Evolutionary conservation across 2,797 vertebrate species (phyloP), one percentile per base, ranked within the genome.

Genomic region (Helicolenus hilgendorfi): DNA sequence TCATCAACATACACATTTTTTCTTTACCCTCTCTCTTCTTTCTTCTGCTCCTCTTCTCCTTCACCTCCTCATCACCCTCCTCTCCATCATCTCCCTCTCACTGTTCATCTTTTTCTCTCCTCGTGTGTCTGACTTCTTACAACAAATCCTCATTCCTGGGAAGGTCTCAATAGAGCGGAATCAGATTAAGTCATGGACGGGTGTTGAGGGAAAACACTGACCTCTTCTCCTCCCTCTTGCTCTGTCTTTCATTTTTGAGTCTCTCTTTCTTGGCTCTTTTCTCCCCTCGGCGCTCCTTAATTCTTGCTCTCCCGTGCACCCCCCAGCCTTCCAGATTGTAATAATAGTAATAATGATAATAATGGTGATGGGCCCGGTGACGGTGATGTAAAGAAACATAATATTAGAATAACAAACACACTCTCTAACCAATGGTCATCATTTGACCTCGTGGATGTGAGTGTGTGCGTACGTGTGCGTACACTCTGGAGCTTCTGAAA

Each of bases 201-300:
- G 98, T 98, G 98, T 98, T 99, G 98, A 98, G 98, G 98, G 98
- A 99, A 99, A 99, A 99, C 96, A 94, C 97, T 98, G 98, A 99
- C 98, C 98, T 99, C 98, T 98, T 98, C 98, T 98, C 98, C 97
- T 97, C 98, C 98, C 98, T 98, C 97, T 97, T 97, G 97, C 96
- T 97, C 98, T 96, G 97, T 98, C 98, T 98, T 99, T 98, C 97
- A 98, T 97, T 98, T 98, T 98, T 98, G 96, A 97, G 97, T 97
- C 97, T 98, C 92, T 90, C 85, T 89, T 95, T 98, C 83, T 94
- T 95, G 90, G 94, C 94, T 92, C 89, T 87, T 88, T 88, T 91
- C 89, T 86, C 90, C 85, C 88, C 91, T 83, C 70, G 33, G 68
- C 96, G 95, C 97, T 98, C 96, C 96, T 97, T 97, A 97, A 94